phyloP scores from a whole-genome alignment of 2,888 invertebrate genomes.

The Piscicola geometra region DNA sequence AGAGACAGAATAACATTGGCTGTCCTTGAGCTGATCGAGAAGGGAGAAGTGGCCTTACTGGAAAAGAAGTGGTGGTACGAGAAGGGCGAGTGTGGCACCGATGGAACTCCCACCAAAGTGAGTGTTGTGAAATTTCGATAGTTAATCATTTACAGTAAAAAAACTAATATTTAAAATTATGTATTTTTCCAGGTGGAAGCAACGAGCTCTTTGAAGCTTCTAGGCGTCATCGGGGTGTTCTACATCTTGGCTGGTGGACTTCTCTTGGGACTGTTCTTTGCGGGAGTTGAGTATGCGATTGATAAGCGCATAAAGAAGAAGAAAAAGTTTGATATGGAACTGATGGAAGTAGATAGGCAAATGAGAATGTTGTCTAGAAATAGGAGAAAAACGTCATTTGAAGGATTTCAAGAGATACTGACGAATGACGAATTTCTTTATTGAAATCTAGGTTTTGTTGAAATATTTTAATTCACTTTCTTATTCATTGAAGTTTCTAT shows the following conservation, averaged over 20 bases:
- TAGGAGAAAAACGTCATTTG: not conserved
- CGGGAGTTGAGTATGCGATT: conserved; percentile 84
- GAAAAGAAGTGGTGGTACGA: conserved; percentile 95
- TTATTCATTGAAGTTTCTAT: no score
- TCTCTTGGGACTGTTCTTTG: conserved; percentile 80
- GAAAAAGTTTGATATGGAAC: no score
- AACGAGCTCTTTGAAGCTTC: conserved; percentile 71
- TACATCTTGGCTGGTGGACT: conserved; percentile 94
- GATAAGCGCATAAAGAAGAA: not conserved
- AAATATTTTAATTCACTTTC: no score
- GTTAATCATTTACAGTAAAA: not conserved
- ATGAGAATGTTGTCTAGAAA: not conserved
- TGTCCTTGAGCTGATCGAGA: conserved; percentile 80
- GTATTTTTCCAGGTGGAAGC: conserved; percentile 41
- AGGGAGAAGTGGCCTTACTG: conserved; percentile 82
- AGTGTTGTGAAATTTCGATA: not conserved
- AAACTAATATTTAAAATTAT: not conserved
- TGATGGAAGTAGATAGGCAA: no score
- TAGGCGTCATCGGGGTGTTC: conserved; percentile 98
- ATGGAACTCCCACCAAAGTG: conserved; percentile 34
- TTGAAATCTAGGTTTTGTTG: not conserved
- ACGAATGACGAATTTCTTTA: not conserved
- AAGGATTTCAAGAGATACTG: not conserved
- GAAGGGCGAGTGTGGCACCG: conserved; percentile 53
- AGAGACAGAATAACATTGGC: conserved; percentile 90